Conservation (phyloP, 2,797 vertebrate genomes). For the Enteromius unitaeniatus region DNA sequence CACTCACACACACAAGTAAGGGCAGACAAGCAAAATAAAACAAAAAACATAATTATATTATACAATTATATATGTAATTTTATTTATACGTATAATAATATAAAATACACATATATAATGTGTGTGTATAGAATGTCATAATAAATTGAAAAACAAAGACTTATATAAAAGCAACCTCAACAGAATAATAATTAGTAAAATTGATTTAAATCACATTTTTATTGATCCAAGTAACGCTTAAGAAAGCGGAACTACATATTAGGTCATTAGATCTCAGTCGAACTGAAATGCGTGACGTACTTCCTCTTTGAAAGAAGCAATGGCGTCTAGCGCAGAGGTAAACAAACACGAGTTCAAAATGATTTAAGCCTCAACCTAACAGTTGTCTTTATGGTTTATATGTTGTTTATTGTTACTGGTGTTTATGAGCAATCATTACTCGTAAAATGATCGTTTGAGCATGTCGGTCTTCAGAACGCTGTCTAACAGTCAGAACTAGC, state of each 20-base stretch:
- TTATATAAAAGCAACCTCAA: too few species aligned
- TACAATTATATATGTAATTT: too few species aligned
- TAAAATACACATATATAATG: too few species aligned
- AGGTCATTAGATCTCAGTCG: not conserved
- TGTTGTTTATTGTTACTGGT: too few species aligned
- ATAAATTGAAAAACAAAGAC: not conserved
- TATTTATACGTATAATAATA: too few species aligned
- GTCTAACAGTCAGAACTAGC: not conserved
- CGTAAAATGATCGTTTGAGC: not conserved
- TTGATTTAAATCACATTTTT: too few species aligned
- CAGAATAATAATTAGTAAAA: too few species aligned
- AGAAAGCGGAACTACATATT: constrained; percentile 35
- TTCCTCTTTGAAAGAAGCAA: constrained; percentile 40
- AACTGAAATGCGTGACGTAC: constrained; percentile 4
- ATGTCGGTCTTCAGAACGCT: not conserved
- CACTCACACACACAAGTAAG: too few species aligned
- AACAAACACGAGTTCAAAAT: not conserved
- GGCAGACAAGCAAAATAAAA: too few species aligned
- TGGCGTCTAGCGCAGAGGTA: constrained; percentile 59
- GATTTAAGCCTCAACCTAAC: not conserved
- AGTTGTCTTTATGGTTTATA: not conserved
- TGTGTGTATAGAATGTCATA: too few species aligned
- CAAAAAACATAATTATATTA: too few species aligned
- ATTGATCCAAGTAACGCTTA: too few species aligned
- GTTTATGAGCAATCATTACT: not conserved